These are phyloP conservation scores for Apostichopus californicus DNA, from an alignment of 35 echinoderm and acorn worm genomes.

Conservation along the genomic window DNA sequence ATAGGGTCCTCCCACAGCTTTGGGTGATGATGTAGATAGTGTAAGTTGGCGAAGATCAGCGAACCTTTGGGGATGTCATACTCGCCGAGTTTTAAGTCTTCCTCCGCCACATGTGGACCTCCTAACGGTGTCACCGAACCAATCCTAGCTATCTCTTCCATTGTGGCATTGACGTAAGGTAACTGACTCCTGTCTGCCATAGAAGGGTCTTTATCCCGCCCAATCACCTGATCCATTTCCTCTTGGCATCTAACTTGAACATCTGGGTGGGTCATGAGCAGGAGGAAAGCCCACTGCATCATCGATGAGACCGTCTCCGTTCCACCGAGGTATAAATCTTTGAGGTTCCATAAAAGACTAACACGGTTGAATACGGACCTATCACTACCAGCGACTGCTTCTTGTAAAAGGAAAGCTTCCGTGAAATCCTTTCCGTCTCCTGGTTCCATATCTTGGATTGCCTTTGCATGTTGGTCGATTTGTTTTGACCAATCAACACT, in stretches of 20 bases:
- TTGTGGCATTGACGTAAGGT: conserved; percentile 57
- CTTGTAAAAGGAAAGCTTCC: neutral
- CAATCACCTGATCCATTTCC: conserved; percentile 66
- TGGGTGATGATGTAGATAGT: conserved; percentile 39
- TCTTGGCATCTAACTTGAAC: conserved; percentile 62
- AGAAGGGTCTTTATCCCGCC: conserved; percentile 51
- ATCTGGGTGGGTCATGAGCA: conserved; percentile 56
- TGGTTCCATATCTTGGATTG: neutral
- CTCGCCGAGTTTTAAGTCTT: conserved; percentile 35
- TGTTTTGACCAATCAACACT: neutral
- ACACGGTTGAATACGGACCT: neutral
- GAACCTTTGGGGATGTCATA: conserved; percentile 65
- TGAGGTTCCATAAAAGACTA: conserved; percentile 12
- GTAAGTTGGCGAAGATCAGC: conserved; percentile 50
- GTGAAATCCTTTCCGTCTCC: neutral
- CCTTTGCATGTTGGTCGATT: conserved; percentile 10
- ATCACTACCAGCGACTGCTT: neutral
- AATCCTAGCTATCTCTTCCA: conserved; percentile 58
- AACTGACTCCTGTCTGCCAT: conserved; percentile 57
- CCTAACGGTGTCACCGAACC: conserved; percentile 52
- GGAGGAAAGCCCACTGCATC: conserved; percentile 59
- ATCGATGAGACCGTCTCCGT: conserved; percentile 66
- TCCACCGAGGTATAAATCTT: conserved; percentile 62
- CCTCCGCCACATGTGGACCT: conserved; percentile 31
- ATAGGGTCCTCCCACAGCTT: conserved; percentile 57